phyloP scores from a whole-genome alignment of 1,140 invertebrate genomes.

The Pachyrhynchus sulphureomaculatus region DNA sequence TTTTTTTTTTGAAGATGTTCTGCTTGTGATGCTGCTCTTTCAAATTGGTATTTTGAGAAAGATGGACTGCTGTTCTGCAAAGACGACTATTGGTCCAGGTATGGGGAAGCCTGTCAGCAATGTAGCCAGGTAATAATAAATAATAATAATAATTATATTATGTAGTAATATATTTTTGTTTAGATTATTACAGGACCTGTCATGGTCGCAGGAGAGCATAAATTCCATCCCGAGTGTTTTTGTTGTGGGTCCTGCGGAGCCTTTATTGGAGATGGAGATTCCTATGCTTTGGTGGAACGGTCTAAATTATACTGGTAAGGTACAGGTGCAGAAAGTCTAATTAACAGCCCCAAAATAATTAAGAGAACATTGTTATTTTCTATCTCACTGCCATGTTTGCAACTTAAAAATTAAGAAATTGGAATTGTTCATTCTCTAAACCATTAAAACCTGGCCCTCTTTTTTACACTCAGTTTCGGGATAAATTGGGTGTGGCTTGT shows the following conservation, averaged over 20 bases:
- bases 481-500: no score
- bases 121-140: constrained; percentile 66
- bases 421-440: not conserved
- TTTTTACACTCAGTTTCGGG: not conserved
- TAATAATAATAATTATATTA: not conserved
- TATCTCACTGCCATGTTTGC: no score
- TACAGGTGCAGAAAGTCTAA: no score
- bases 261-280: constrained; percentile 89
- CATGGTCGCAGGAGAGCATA: constrained; percentile 91
- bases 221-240: constrained; percentile 95
- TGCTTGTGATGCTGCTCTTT: constrained; percentile 79
- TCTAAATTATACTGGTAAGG: constrained; percentile 83
- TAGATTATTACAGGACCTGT: constrained; percentile 87
- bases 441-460: not conserved
- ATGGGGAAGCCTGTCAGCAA: constrained; percentile 84
- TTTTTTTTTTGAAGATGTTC: constrained; percentile 71
- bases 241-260: constrained; percentile 77
- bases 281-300: constrained; percentile 85
- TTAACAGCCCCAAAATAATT: no score
- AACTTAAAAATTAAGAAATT: no score
- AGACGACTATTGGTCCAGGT: constrained; percentile 85
- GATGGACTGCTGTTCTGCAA: constrained; percentile 87
- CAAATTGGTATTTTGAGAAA: constrained; percentile 92
- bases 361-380: no score
- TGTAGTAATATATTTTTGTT: constrained; percentile 28